A percentile compares a stretch with the other conserved stretches of the same genome.
phyloP scores from a whole-genome alignment of 2,888 invertebrate species.

The Drosophila subquinaria region DNA sequence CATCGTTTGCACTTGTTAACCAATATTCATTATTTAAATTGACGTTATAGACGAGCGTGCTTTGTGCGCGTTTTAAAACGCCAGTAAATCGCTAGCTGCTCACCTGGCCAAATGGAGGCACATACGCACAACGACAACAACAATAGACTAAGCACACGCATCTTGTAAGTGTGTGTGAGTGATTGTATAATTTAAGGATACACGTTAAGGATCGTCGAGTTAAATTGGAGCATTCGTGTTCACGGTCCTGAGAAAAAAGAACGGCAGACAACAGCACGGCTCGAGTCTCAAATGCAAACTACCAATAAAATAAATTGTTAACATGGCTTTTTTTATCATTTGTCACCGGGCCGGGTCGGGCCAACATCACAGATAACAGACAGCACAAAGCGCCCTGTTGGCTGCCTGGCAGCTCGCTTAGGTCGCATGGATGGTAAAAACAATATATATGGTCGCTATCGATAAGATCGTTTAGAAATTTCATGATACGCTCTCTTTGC shows the following conservation, averaged over 20 bases:
- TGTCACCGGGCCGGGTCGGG: slow-evolving; percentile 40
- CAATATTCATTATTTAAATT: slow-evolving; percentile 25
- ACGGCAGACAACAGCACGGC: slow-evolving; percentile 51
- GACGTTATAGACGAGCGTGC: slow-evolving; percentile 14
- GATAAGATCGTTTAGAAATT: slow-evolving; percentile 47
- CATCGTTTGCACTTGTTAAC: slow-evolving; percentile 26
- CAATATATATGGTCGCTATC: background rate
- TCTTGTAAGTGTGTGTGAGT: slow-evolving; percentile 18
- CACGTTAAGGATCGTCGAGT: slow-evolving; percentile 4
- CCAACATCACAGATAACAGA: slow-evolving; percentile 61
- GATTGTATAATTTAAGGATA: slow-evolving; percentile 16
- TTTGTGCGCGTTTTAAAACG: slow-evolving; percentile 27
- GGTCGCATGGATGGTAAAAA: background rate
- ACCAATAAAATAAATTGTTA: slow-evolving; percentile 81
- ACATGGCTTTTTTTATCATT: slow-evolving; percentile 74
- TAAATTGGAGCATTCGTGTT: background rate
- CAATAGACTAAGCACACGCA: slow-evolving; percentile 48
- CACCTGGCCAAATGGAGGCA: slow-evolving; percentile 60
- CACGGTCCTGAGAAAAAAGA: background rate
- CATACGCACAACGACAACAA: slow-evolving; percentile 46
- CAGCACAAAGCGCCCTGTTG: slow-evolving; percentile 36
- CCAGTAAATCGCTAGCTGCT: slow-evolving; percentile 14
- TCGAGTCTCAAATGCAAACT: slow-evolving; percentile 75
- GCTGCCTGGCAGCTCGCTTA: slow-evolving; percentile 21
- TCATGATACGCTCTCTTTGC: slow-evolving; percentile 16